Evolutionary conservation across 1,140 invertebrate species (phyloP), one percentile per base, ranked within the genome.

Genomic region (Platyura marginata): DNA sequence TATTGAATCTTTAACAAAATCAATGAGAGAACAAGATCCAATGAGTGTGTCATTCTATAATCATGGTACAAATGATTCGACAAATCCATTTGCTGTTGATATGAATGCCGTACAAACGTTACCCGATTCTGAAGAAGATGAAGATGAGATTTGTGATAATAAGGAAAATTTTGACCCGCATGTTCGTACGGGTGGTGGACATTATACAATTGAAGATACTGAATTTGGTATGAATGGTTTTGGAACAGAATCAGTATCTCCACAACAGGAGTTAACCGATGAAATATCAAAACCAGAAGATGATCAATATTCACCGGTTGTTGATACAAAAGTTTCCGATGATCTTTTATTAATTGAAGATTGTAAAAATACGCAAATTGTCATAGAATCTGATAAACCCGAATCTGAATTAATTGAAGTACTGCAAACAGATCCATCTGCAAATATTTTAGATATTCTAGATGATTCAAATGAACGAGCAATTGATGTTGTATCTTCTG

Each of bases 21-120:
- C 11, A 8, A 15, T 38, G 36, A 11, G 36, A 36, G 15, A 21
- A 23, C 25, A 29, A 13, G 36, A 38, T 21, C 16, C 20, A 22
- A 40, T 40, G 38, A 40, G 23, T 23, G 19, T 16, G 2, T 40
- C 38, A 34, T 43, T 43, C 5, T 32, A 43, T 16, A 42, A 42
- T 33, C n/a, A 13, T 33, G 25, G 25, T 19, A 29, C 21, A 6
- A 43, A 38, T 34, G 34, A 43, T 25, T 32, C 25, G 18, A 42
- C 34, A n/a, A 42, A 36, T 29, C 22, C 32, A 23, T 34, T 21
- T 6, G 21, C 19, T 13, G 41, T 29, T 36, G 32, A 34, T 21
- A 16, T 43, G 22, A 43, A 43, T 43, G 33, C 42, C 19, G 42
- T 43, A 3, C 42, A 43, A 37, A 10, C 21, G 4, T 19, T 43